Evolutionary conservation across 2,888 invertebrate genomes (phyloP).

Genomic region (Lasioglossum oenotherae): DNA sequence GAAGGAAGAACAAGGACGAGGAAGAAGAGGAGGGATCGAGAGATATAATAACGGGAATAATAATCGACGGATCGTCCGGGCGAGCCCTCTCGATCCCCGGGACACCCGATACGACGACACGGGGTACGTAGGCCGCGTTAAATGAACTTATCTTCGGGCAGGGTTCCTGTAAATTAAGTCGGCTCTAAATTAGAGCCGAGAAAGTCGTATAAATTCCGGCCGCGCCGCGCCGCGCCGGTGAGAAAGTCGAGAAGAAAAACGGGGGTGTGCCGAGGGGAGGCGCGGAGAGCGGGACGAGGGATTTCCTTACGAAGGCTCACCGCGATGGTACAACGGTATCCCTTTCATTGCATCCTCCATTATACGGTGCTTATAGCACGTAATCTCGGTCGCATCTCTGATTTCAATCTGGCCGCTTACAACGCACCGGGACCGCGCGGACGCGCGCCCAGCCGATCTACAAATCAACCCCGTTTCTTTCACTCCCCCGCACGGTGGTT

Average conservation of each 20-base stretch:
- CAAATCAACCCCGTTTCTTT: constrained; percentile 72
- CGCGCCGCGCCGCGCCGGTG: not conserved
- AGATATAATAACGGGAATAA: constrained; percentile 35
- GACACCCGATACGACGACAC: constrained; percentile 22
- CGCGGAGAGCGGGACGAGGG: not conserved
- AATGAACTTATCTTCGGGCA: constrained; percentile 60
- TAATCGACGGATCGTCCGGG: constrained; percentile 14
- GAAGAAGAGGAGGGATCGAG: not conserved
- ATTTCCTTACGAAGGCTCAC: constrained; percentile 58
- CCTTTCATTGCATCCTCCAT: constrained; percentile 72
- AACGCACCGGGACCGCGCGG: constrained; percentile 68
- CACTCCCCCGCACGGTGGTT: constrained; percentile 23
- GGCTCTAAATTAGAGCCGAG: constrained; percentile 56
- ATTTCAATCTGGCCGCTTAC: constrained; percentile 73
- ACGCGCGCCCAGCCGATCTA: constrained; percentile 66
- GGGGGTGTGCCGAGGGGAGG: constrained; percentile 21
- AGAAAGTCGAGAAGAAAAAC: constrained; percentile 22
- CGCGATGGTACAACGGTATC: constrained; percentile 67
- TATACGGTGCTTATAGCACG: constrained; percentile 67
- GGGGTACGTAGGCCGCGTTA: constrained; percentile 23
- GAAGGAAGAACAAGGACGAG: not conserved
- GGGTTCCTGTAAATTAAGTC: constrained; percentile 44
- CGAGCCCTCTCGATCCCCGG: constrained; percentile 2
- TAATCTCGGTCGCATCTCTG: constrained; percentile 75
- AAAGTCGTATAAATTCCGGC: constrained; percentile 55